Evolutionary conservation across 1,140 invertebrate genomes (phyloP).

Genomic region (Magallana gigas): DNA sequence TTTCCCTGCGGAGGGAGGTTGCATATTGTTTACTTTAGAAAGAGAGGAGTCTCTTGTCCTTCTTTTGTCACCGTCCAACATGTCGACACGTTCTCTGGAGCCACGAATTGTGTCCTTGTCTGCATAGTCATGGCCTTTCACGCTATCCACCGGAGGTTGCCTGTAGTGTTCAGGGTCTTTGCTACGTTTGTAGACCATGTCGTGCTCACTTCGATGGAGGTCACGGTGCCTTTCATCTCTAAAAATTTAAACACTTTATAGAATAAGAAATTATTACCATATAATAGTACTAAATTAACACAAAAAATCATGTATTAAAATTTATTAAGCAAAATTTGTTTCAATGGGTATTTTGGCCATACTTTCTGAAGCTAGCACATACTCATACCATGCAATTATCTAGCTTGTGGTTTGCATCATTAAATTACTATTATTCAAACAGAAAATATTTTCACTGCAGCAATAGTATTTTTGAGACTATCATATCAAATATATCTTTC

Average conservation of each 20-base stretch:
- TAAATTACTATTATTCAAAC: too few species aligned
- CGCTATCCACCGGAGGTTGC: constrained; percentile 21
- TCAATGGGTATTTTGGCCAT: too few species aligned
- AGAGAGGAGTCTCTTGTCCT: constrained; percentile 35
- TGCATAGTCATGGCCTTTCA: constrained; percentile 48
- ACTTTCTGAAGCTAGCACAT: too few species aligned
- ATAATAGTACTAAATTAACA: too few species aligned
- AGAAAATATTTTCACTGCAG: too few species aligned
- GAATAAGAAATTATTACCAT: too few species aligned
- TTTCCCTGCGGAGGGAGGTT: constrained; percentile 33
- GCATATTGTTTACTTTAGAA: constrained; percentile 33
- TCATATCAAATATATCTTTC: too few species aligned
- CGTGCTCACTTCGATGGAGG: constrained; percentile 4
- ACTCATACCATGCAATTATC: too few species aligned
- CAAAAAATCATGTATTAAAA: too few species aligned
- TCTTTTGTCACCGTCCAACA: constrained; percentile 40
- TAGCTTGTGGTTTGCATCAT: too few species aligned
- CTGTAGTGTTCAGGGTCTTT: constrained; percentile 39
- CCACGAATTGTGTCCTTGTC: constrained; percentile 42
- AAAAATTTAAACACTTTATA: neutral
- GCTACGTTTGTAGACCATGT: constrained; percentile 35
- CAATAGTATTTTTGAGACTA: too few species aligned
- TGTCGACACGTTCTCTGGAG: constrained; percentile 47
- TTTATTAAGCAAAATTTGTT: too few species aligned
- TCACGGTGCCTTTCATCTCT: constrained; percentile 34